Evolutionary conservation across 2,888 invertebrate species (phyloP).

Genomic region (Acrocyrtus sp.): DNA sequence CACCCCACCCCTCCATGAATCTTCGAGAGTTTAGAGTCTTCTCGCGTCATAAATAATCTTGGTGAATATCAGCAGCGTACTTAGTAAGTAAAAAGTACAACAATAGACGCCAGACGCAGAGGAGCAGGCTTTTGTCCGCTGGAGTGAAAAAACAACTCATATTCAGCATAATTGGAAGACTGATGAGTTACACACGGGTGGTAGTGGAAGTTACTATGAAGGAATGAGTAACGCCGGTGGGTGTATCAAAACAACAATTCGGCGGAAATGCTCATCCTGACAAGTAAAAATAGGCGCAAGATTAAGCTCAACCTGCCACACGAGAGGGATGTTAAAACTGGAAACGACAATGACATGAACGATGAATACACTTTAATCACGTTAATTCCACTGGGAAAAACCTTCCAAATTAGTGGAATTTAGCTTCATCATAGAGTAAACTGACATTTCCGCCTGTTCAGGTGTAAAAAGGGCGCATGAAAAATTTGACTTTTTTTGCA

Average conservation of each 20-base stretch:
- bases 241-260: not conserved
- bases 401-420: constrained; percentile 35
- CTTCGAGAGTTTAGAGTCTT: constrained; percentile 29
- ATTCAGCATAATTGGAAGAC: not conserved
- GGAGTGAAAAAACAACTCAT: no score
- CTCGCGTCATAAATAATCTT: constrained; percentile 24
- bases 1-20: constrained; percentile 40
- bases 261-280: constrained; percentile 34
- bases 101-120: no score
- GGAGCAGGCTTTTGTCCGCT: not conserved
- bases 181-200: not conserved
- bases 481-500: no score
- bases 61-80: not conserved
- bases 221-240: no score
- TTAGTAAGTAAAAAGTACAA: not conserved
- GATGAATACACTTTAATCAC: constrained; percentile 25
- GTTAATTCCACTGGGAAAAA: constrained; percentile 22
- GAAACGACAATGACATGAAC: not conserved
- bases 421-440: constrained; percentile 27
- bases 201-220: not conserved
- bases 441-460: constrained; percentile 38
- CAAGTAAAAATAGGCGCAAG: not conserved
- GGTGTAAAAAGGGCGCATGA: not conserved
- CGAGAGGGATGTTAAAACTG: not conserved
- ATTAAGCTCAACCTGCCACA: not conserved